These are phyloP conservation scores for Hafferia zeledoni DNA, from an alignment of 2,797 vertebrate species.

Conservation along the genomic window DNA sequence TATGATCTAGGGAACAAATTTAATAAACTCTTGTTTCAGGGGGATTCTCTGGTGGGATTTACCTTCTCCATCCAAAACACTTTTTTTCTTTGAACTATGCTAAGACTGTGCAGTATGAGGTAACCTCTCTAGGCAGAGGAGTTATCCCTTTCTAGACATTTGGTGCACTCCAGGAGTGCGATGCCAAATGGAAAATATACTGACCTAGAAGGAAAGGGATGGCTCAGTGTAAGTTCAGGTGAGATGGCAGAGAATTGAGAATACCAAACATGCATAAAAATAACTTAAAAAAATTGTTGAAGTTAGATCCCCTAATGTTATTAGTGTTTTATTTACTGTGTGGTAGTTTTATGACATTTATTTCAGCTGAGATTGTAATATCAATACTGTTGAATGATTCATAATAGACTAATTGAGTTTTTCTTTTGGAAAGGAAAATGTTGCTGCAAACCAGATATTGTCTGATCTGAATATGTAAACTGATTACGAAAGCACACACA, in stretches of 20 bases:
- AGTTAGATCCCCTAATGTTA: neutral
- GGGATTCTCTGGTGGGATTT: neutral
- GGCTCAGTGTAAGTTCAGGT: neutral
- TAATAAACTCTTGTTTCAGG: neutral
- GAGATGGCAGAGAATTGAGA: neutral
- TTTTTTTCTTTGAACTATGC: neutral
- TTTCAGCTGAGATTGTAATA: neutral
- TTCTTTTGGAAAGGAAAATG: neutral
- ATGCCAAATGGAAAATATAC: neutral
- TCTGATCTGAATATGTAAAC: slow-evolving; percentile 3
- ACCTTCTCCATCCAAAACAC: neutral
- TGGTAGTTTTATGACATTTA: neutral
- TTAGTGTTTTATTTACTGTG: neutral
- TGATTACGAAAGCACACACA: neutral
- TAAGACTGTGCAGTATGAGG: neutral
- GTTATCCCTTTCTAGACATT: neutral
- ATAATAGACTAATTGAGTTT: slow-evolving; percentile 9
- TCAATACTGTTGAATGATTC: slow-evolving; percentile 19
- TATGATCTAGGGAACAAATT: neutral
- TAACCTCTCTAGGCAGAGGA: neutral
- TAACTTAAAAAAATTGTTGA: neutral
- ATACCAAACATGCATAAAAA: neutral
- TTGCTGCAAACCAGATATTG: slow-evolving; percentile 33
- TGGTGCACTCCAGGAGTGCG: neutral
- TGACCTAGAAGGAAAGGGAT: neutral